Conservation (phyloP, 2,888 invertebrate genomes). For the Argyra leucocephala region DNA sequence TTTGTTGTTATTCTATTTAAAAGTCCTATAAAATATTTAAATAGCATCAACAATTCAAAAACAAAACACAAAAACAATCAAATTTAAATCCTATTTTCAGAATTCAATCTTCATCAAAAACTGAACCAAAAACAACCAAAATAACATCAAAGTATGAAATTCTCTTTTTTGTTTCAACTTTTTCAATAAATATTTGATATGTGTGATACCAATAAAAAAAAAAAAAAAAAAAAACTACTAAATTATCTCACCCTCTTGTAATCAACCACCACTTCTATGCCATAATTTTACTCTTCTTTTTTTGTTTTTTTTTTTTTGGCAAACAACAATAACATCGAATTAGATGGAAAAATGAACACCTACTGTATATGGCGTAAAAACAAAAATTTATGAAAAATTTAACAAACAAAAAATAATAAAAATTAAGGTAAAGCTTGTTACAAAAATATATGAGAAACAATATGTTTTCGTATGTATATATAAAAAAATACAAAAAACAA, state of each 20-base stretch:
- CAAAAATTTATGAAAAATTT: too few relatives aligned
- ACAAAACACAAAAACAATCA: neutral
- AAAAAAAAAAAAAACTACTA: slow-evolving; percentile 6
- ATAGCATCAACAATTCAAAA: too few relatives aligned
- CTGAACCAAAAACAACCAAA: neutral
- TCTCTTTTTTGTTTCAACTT: neutral
- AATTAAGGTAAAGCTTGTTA: slow-evolving; percentile 1
- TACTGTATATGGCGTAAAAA: neutral
- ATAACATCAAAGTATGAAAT: neutral
- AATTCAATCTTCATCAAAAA: slow-evolving; percentile 6
- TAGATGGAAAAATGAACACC: neutral
- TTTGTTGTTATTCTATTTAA: neutral
- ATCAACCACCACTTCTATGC: neutral
- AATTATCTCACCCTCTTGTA: neutral
- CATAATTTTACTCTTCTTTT: neutral
- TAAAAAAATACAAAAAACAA: neutral
- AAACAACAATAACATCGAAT: neutral
- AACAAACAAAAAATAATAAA: neutral
- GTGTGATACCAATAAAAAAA: neutral
- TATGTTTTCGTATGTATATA: neutral
- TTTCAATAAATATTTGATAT: slow-evolving; percentile 6
- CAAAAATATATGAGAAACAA: neutral
- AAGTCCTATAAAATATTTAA: too few relatives aligned
- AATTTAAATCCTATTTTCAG: slow-evolving; percentile 10
- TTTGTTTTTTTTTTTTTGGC: neutral